Evolutionary conservation across 35 echinoderm and acorn worm genomes (phyloP), one percentile per base, ranked within the genome.

Genomic region (Ophioderma brevispina): DNA sequence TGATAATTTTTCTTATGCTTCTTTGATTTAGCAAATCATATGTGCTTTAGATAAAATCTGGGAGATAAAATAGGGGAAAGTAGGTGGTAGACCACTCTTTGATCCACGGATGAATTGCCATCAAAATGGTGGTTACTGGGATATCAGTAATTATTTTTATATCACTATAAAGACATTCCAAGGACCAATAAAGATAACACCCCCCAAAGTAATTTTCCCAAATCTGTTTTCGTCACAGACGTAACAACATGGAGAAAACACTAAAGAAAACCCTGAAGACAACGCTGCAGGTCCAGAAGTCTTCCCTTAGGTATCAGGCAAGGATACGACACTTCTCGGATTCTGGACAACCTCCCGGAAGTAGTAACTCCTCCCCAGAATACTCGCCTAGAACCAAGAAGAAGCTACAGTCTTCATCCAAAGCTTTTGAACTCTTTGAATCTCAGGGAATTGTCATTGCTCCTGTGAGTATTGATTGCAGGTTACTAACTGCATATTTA

Each of bases 381-480:
- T 82, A 39, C 80, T 63, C 59, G 36, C 42, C 92, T 5, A 84
- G 81, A 52, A n/a, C 82, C 55, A 85, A 85, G 50, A 32, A 86
- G 81, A 93, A 93, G 77, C 46, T 70, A 33, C 52, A 87, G 39
- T 86, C 92, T 32, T 63, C 91, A 0, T 87, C 77, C 6, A 86
- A 88, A 59, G 90, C 94, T 4, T 96, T 92, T 87, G 91, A 92
- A 32, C 37, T 92, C 64, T 92, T 92, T 92, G 90, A 96, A 81
- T 85, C 86, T 92, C 90, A 92, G 50, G 94, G 94, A 80, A 86
- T 96, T 37, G 56, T 92, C 32, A 85, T 91, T 80, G 82, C 81
- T 52, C 82, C 83, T 64, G 90, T 75, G 59, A 77, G 35, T 76
- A 42, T 84, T 49, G 55, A 32, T 52, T 11, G 8, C 46, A 52